Base-by-base conservation (phyloP, 2,797 vertebrate species). In the Phataginus tricuspis region DNA sequence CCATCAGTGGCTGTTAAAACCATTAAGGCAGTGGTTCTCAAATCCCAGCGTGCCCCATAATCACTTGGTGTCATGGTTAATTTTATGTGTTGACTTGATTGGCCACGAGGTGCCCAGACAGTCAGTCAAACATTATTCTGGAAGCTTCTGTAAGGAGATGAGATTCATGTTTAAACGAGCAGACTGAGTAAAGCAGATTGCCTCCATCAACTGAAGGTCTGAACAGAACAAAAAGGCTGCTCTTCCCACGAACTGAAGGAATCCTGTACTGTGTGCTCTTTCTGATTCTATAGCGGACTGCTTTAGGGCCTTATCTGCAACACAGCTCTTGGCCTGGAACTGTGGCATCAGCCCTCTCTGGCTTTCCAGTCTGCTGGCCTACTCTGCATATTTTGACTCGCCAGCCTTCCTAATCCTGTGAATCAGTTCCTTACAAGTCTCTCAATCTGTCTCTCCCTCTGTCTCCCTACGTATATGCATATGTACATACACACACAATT, bases 31-130 rank as follows among this genome's bases (percentile, higher is more conserved):
- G n/a, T 4, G 19, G 37, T 25, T 80, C 45, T 53, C 72, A 49
- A n/a, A 45, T 18, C 2, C 79, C 10, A 63, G n/a, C 0, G 0
- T 2, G 16, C 13, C 42, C 68, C 18, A 29, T 64, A 21, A 31
- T 31, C 74, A 59, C 59, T 31, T 10, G 59, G 21, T 68, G 29
- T 27, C 6, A 27, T 6, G 59, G 16, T 53, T 18, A 71, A 61
- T 77, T 61, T 29, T 63, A 34, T n/a, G 21, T 29, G 31, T 61
- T 61, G 68, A 34, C 37, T 49, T 72, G 37, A 86, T 16, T 29
- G 72, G 49, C 74, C 34, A 49, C 57, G 23, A n/a, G 18, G 57
- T 37, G 1, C 45, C n/a, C 37, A 7, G 66, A 64, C 64, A 45
- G 2, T 3, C 55, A 18, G 21, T 64, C 49, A 72, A 71, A 72